phyloP scores from a whole-genome alignment of 2,113 vertebrate genomes.

The Pomatostomus ruficeps region DNA sequence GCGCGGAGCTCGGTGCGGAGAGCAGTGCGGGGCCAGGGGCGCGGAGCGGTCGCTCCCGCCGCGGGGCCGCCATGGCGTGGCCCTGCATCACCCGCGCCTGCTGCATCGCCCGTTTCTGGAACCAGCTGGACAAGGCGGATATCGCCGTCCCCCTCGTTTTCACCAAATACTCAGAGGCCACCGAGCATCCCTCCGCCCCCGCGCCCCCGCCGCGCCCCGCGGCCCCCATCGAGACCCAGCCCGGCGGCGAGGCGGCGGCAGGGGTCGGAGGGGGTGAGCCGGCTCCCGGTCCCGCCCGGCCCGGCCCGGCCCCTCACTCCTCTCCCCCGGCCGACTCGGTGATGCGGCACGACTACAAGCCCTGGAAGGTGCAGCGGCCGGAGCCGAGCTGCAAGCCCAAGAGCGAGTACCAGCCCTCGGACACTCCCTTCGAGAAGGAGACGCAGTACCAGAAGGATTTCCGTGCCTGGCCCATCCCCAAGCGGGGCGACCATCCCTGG shows the following conservation, averaged over 20 bases:
- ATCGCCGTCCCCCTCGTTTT: conserved; percentile 94
- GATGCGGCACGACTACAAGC: conserved; percentile 92
- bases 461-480: conserved; percentile 91
- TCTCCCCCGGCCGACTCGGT: conserved; percentile 78
- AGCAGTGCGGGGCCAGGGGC: not conserved
- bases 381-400: conserved; percentile 93
- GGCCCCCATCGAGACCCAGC: conserved; percentile 76
- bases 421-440: conserved; percentile 88
- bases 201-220: conserved; percentile 64
- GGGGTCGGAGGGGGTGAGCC: not conserved
- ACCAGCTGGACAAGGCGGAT: conserved; percentile 94
- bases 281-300: not conserved
- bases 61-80: conserved; percentile 85
- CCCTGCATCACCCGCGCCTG: conserved; percentile 95
- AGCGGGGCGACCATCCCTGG: conserved; percentile 91
- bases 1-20: not conserved
- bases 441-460: conserved; percentile 98
- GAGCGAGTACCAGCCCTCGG: conserved; percentile 88
- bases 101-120: conserved; percentile 98
- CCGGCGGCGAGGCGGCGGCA: conserved; percentile 63
- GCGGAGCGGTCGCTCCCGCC: not conserved
- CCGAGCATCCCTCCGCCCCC: conserved; percentile 68
- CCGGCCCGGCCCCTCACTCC: not conserved
- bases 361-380: conserved; percentile 86
- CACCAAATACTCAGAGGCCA: conserved; percentile 90